phyloP scores from a whole-genome alignment of 2,797 vertebrate species.

The Cryptoblepharus egeriae region DNA sequence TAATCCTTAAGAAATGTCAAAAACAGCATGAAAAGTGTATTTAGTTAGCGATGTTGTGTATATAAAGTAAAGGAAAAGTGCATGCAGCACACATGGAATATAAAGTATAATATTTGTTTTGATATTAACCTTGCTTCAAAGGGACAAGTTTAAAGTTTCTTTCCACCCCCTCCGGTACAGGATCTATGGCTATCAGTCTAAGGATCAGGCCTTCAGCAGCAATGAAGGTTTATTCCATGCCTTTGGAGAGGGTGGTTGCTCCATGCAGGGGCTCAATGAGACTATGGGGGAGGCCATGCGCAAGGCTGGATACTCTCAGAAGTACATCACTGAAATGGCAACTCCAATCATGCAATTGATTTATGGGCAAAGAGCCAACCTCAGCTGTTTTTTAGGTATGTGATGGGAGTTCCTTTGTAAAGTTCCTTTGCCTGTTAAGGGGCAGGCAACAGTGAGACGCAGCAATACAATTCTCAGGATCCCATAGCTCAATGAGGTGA shows the following conservation, averaged over 20 bases:
- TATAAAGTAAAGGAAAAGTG: no score
- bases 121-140: not conserved
- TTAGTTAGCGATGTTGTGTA: no score
- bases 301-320: constrained; percentile 87
- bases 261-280: constrained; percentile 82
- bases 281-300: constrained; percentile 90
- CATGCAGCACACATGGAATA: no score
- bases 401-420: no score
- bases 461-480: no score
- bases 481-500: no score
- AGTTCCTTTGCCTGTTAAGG: no score
- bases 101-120: no score
- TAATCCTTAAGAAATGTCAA: no score
- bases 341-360: constrained; percentile 83
- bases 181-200: constrained; percentile 95
- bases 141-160: no score
- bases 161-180: constrained; percentile 48
- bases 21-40: no score
- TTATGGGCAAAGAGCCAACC: constrained; percentile 85
- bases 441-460: no score
- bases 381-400: constrained; percentile 89
- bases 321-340: constrained; percentile 88
- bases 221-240: constrained; percentile 88
- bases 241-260: constrained; percentile 84
- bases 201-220: constrained; percentile 91